Evolutionary conservation across 2,888 invertebrate genomes (phyloP).

Genomic region (Acronicta alni): DNA sequence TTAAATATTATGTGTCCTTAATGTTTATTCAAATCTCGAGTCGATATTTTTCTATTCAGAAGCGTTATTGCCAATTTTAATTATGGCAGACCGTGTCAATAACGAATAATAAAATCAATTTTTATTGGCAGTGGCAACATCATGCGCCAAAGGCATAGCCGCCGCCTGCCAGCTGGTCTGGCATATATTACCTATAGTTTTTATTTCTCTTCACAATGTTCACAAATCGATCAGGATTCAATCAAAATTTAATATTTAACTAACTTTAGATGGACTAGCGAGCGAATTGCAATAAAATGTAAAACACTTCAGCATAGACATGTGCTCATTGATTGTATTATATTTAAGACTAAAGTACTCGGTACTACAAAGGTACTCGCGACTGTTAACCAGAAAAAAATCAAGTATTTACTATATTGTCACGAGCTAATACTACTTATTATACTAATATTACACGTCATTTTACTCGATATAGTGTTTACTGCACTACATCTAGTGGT

Average conservation of each 20-base stretch:
- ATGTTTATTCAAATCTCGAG: slow-evolving; percentile 8
- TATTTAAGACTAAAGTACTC: no score
- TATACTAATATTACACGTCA: no score
- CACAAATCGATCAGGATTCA: slow-evolving; percentile 60
- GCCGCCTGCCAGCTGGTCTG: slow-evolving; percentile 54
- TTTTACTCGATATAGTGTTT: no score
- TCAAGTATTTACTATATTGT: no score
- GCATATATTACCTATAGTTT: slow-evolving; percentile 47
- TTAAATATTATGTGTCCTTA: not conserved
- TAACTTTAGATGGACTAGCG: not conserved
- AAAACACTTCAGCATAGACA: no score
- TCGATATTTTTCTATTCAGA: slow-evolving; percentile 7
- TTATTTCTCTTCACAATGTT: slow-evolving; percentile 61
- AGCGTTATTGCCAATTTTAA: slow-evolving; percentile 49
- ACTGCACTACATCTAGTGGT: no score
- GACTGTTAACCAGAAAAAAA: no score
- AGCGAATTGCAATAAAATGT: slow-evolving; percentile 10
- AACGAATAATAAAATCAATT: slow-evolving; percentile 64
- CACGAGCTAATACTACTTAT: no score
- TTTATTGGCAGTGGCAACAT: slow-evolving; percentile 59
- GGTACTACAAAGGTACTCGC: no score
- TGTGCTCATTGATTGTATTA: no score
- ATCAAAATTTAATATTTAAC: slow-evolving; percentile 46
- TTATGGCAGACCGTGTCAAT: slow-evolving; percentile 61
- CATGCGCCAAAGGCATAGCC: slow-evolving; percentile 54